Evolutionary conservation across 1,140 invertebrate genomes (phyloP).

Genomic region (Epicauta chinensis): DNA sequence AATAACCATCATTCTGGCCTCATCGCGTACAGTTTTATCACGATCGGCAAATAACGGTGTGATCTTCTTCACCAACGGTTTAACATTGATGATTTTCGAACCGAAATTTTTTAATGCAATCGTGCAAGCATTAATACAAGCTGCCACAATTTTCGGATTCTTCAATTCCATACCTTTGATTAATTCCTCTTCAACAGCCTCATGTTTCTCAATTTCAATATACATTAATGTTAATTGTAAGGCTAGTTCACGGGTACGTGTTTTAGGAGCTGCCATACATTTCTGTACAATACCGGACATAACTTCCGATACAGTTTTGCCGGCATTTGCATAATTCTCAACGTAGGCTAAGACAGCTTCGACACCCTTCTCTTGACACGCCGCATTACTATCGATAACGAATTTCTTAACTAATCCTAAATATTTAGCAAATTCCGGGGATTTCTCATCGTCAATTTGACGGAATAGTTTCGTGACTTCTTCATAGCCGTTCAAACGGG

Average conservation of each 20-base stretch:
- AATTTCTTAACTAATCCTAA: constrained; percentile 91
- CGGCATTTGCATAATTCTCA: constrained; percentile 79
- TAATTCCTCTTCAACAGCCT: constrained; percentile 83
- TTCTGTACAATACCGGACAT: constrained; percentile 85
- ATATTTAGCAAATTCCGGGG: constrained; percentile 89
- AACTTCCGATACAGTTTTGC: constrained; percentile 83
- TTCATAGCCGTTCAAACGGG: constrained; percentile 87
- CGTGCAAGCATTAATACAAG: constrained; percentile 71
- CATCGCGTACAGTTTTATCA: constrained; percentile 88
- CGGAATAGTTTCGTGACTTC: constrained; percentile 85
- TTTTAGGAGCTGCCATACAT: constrained; percentile 84
- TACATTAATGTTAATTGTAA: constrained; percentile 87
- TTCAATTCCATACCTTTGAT: constrained; percentile 92
- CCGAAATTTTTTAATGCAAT: constrained; percentile 83
- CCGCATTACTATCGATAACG: constrained; percentile 89
- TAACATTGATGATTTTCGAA: constrained; percentile 82
- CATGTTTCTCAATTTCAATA: constrained; percentile 94
- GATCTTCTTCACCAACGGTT: constrained; percentile 84
- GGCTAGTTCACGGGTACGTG: constrained; percentile 87
- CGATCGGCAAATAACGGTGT: constrained; percentile 79
- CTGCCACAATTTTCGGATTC: constrained; percentile 90
- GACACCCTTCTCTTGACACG: constrained; percentile 92
- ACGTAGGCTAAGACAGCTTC: constrained; percentile 86
- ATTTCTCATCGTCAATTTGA: constrained; percentile 84
- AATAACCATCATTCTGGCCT: constrained; percentile 79